Percentiles rank a stretch among this genome's conserved stretches.
Evolutionary conservation across 2,888 invertebrate species (phyloP).

Genomic region (Orthosia gothica): DNA sequence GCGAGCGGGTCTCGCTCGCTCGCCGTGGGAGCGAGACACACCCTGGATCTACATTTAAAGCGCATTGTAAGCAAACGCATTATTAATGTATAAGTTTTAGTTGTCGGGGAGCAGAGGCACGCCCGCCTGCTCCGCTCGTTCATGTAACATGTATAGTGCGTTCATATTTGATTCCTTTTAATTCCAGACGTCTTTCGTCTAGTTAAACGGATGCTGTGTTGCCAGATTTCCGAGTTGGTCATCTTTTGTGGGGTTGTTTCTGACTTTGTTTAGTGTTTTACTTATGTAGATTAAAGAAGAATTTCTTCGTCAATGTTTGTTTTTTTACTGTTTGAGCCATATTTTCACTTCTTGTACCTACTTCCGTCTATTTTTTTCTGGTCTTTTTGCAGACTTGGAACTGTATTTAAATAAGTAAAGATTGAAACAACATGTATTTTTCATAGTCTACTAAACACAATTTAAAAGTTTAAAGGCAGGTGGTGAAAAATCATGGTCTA

Average conservation of each 20-base stretch:
- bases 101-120: slow-evolving; percentile 88
- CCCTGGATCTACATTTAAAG: slow-evolving; percentile 91
- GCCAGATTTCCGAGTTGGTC: slow-evolving; percentile 22
- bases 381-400: background rate
- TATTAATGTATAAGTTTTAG: slow-evolving; percentile 91
- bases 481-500: slow-evolving; percentile 26
- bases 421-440: slow-evolving; percentile 31
- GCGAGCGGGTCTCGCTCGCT: slow-evolving; percentile 66
- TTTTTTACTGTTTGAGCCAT: too few species aligned
- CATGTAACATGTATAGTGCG: slow-evolving; percentile 89
- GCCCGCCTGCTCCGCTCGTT: slow-evolving; percentile 85
- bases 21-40: slow-evolving; percentile 76
- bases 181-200: slow-evolving; percentile 88
- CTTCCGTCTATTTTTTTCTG: background rate
- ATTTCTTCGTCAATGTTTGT: too few species aligned
- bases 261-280: slow-evolving; percentile 7
- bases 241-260: background rate
- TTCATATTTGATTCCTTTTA: slow-evolving; percentile 91
- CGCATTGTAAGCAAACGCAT: slow-evolving; percentile 91
- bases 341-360: too few species aligned
- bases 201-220: slow-evolving; percentile 50
- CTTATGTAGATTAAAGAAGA: background rate
- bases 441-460: slow-evolving; percentile 35
- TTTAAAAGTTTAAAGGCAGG: slow-evolving; percentile 46
- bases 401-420: slow-evolving; percentile 6